Evolutionary conservation across 2,113 vertebrate genomes (phyloP).

Genomic region (Pardalotus punctatus): DNA sequence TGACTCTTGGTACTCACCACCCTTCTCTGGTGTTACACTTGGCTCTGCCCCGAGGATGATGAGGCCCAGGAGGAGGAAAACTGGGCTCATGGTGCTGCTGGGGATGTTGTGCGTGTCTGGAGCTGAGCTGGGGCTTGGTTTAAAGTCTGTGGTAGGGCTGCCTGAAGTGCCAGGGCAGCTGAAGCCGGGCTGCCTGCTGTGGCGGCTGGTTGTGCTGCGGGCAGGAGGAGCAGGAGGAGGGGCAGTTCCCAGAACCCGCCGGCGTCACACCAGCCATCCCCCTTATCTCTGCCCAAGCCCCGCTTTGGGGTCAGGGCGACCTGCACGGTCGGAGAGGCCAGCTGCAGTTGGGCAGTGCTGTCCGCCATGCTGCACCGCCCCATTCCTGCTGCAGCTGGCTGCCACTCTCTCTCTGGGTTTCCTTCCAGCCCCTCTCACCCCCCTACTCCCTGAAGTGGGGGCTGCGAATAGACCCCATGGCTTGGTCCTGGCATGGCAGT

Average conservation of each 20-base stretch:
- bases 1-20: not conserved
- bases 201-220: not conserved
- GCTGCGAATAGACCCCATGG: fast-evolving
- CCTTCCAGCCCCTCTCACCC: not conserved
- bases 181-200: not conserved
- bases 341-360: not conserved
- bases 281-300: not conserved
- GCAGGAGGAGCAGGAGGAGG: slow-evolving; percentile 48
- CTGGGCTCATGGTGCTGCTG: not conserved
- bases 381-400: fast-evolving
- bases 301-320: not conserved
- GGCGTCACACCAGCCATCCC: not conserved
- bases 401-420: not conserved
- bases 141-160: not conserved
- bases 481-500: fast-evolving
- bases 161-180: not conserved
- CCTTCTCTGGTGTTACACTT: fast-evolving
- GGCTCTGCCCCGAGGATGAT: not conserved
- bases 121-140: not conserved
- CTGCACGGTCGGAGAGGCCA: not conserved
- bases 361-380: fast-evolving
- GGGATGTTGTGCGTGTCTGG: fast-evolving
- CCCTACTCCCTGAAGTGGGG: not conserved
- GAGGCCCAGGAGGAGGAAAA: not conserved
- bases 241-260: not conserved